phyloP scores from a whole-genome alignment of 1,140 invertebrate species.

The Plodia interpunctella region DNA sequence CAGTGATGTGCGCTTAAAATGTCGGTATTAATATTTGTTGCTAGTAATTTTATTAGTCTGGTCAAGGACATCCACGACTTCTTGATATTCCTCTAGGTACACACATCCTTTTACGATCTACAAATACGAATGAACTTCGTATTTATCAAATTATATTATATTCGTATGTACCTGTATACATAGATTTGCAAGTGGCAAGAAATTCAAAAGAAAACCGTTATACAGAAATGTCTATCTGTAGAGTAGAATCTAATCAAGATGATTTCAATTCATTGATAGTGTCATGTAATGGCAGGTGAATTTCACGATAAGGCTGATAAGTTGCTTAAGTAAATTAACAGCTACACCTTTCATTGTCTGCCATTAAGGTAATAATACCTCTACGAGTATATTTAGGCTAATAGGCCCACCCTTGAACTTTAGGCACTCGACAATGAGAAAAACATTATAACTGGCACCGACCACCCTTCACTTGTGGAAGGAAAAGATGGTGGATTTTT shows the following conservation, averaged over 20 bases:
- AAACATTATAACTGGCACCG: conserved; percentile 41
- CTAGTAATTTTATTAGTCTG: conserved; percentile 12
- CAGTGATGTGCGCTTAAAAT: neutral
- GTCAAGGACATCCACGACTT: conserved; percentile 45
- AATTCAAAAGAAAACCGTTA: too few species aligned
- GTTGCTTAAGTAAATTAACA: neutral
- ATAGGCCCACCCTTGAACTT: conserved; percentile 44
- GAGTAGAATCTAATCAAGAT: too few species aligned
- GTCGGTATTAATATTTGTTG: conserved; percentile 7
- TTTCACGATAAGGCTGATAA: neutral
- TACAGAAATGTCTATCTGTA: too few species aligned
- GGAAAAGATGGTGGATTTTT: too few species aligned
- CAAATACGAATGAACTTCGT: conserved; percentile 3
- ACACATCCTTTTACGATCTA: conserved; percentile 55
- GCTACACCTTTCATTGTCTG: neutral
- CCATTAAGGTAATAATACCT: neutral
- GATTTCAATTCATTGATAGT: too few species aligned
- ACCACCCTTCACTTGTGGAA: conserved; percentile 44
- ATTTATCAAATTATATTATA: too few species aligned
- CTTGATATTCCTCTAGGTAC: conserved; percentile 40
- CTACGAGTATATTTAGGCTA: conserved; percentile 3
- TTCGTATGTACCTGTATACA: too few species aligned
- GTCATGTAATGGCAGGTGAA: too few species aligned
- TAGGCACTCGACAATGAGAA: conserved; percentile 46
- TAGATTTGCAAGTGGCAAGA: too few species aligned